phyloP scores from a whole-genome alignment of 2,888 invertebrate genomes.

The Merodon equestris region DNA sequence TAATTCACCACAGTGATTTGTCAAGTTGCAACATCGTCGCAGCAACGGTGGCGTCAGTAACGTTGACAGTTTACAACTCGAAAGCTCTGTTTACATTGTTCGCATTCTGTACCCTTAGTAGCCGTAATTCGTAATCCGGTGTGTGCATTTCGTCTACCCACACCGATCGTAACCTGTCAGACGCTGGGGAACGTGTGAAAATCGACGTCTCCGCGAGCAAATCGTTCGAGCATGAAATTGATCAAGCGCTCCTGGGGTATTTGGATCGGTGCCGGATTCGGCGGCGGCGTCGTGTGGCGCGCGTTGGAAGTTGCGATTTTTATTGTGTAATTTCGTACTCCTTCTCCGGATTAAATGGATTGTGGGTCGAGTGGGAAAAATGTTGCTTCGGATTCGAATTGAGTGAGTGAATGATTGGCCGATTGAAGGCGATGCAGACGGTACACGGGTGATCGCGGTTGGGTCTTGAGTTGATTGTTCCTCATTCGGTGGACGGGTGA shows the following conservation, averaged over 20 bases:
- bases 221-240: slow-evolving; percentile 51
- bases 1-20: slow-evolving; percentile 50
- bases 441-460: slow-evolving; percentile 17
- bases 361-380: slow-evolving; percentile 26
- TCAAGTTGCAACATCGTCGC: slow-evolving; percentile 49
- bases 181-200: slow-evolving; percentile 51
- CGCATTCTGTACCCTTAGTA: slow-evolving; percentile 28
- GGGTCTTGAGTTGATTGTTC: slow-evolving; percentile 30
- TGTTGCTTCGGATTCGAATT: slow-evolving; percentile 1
- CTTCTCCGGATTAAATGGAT: neutral
- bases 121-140: too few relatives aligned
- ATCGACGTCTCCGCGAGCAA: slow-evolving; percentile 45
- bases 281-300: slow-evolving; percentile 4
- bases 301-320: slow-evolving; percentile 36
- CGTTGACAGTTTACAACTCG: slow-evolving; percentile 44
- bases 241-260: slow-evolving; percentile 45
- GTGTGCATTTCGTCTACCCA: slow-evolving; percentile 33
- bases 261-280: slow-evolving; percentile 34
- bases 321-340: slow-evolving; percentile 34
- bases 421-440: slow-evolving; percentile 3
- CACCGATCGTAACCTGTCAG: slow-evolving; percentile 22
- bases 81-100: slow-evolving; percentile 49
- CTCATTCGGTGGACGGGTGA: slow-evolving; percentile 5
- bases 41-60: slow-evolving; percentile 20
- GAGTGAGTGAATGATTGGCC: slow-evolving; percentile 43